Conservation (phyloP, 2,113 vertebrate genomes). For the Hiodon alosoides region DNA sequence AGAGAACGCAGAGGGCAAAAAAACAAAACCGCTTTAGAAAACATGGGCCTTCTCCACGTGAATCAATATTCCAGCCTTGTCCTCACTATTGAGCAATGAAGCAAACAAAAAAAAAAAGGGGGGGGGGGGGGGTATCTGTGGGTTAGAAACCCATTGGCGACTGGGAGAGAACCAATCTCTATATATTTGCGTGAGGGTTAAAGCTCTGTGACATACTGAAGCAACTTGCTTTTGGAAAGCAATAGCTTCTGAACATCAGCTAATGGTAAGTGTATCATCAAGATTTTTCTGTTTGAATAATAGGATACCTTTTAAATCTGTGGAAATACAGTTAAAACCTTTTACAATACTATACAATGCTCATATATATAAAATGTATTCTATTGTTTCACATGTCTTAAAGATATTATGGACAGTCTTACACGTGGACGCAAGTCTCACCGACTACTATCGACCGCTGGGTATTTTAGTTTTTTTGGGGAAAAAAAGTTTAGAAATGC, state of each 20-base stretch:
- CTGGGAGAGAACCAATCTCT: slow-evolving; percentile 35
- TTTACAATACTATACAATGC: neutral
- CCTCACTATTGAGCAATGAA: slow-evolving; percentile 51
- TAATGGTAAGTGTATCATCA: slow-evolving; percentile 39
- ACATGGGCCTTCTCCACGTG: slow-evolving; percentile 55
- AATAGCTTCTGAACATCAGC: slow-evolving; percentile 15
- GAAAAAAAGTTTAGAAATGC: too few species aligned
- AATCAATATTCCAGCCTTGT: slow-evolving; percentile 61
- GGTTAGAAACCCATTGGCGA: slow-evolving; percentile 51
- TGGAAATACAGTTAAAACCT: too few species aligned
- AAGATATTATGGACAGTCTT: too few species aligned
- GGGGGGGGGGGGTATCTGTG: slow-evolving; percentile 39
- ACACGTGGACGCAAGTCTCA: too few species aligned
- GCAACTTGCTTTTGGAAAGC: slow-evolving; percentile 24
- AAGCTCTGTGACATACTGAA: slow-evolving; percentile 26
- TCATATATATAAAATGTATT: too few species aligned
- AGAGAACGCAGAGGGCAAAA: slow-evolving; percentile 42
- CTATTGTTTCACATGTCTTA: too few species aligned
- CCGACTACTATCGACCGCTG: too few species aligned
- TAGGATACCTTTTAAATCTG: too few species aligned
- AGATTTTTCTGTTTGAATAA: too few species aligned
- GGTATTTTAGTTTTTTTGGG: too few species aligned
- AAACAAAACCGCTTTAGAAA: slow-evolving; percentile 54
- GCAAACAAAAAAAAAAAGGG: slow-evolving; percentile 50
- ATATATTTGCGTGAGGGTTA: slow-evolving; percentile 27